Base-by-base conservation (phyloP, 2,888 invertebrate species). In the Maniola hyperantus region DNA sequence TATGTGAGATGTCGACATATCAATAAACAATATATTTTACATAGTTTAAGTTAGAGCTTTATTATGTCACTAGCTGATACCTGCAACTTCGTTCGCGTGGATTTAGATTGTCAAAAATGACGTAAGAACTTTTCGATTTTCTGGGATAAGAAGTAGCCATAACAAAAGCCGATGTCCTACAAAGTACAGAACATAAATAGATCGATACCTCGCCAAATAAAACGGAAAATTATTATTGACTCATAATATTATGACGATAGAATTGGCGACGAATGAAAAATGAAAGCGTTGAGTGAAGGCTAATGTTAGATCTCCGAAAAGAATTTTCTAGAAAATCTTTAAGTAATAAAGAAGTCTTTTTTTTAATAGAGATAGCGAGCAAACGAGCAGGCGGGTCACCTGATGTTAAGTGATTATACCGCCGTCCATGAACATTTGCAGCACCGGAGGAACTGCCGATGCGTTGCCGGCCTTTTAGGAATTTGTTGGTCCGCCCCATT, bases 241-340 rank as follows among this genome's bases (percentile, higher is more conserved):
- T 53, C 51, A 33, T 13, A 18, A 8, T 15, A 48, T 48, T 46
- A 46, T 46, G 39, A 39, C 39, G 39, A 10, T 46, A 18, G 8
- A 13, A 26, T 53, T 53, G 26, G 51, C 51, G 51, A 53, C 51
- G 51, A 53, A 53, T 53, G 51, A 53, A 53, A 53, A 53, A 53
- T 53, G 33, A 33, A 33, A 33, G 33, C 51, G 26, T 53, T 53
- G 51, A 53, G 51, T 33, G 51, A 53, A 33, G 13, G 51, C 51
- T 33, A 51, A 26, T 51, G 13, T 6, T 51, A 51, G 51, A 53
- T 53, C n/a, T 53, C 33, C 33, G 13, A 6, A 33, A 53, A 33
- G 13, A 53, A 53, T 51, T 46, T 18, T 46, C 18, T 46, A 46
- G 18, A 7, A 48, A 48, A 18, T 48, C 18, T 18, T 15, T 15